These are phyloP conservation scores for Chydorus sphaericus DNA, from an alignment of 2,888 invertebrate species.

Conservation along the genomic window DNA sequence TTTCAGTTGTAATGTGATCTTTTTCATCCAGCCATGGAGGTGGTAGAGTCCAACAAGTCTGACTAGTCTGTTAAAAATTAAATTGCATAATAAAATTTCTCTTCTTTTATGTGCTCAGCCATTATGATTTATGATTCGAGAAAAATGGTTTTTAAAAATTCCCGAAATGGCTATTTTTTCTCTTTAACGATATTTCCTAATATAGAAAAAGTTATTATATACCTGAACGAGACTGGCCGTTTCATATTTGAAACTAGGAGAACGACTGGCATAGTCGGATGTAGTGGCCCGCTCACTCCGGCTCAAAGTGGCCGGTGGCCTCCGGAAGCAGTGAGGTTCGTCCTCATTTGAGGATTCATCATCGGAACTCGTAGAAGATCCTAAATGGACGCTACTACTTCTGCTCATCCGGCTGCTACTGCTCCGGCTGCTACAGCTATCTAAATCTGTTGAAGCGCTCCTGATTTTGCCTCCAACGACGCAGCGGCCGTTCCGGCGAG, in stretches of 20 bases:
- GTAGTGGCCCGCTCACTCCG: constrained; percentile 17
- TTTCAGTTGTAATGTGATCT: neutral
- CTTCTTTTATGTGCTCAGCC: too few species aligned
- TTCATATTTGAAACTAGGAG: constrained; percentile 20
- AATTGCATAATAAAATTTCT: too few species aligned
- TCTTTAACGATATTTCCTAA: neutral
- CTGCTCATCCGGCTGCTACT: constrained; percentile 4
- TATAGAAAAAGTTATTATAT: neutral
- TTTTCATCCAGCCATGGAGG: neutral
- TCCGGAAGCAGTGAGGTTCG: constrained; percentile 14
- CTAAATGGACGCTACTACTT: neutral
- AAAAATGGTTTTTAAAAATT: too few species aligned
- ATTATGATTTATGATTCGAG: too few species aligned
- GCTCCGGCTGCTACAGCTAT: constrained; percentile 4
- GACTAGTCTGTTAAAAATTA: neutral
- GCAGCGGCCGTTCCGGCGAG: neutral
- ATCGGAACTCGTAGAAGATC: neutral
- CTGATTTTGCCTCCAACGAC: constrained; percentile 3
- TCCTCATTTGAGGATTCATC: constrained; percentile 6
- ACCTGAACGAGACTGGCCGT: constrained; percentile 9
- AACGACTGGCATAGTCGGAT: constrained; percentile 22
- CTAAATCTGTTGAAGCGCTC: constrained; percentile 3
- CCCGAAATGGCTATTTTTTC: too few species aligned
- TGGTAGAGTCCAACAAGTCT: constrained; percentile 1
- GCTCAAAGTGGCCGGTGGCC: constrained; percentile 19